A percentile compares a stretch with the other conserved stretches of the same genome.
These are phyloP conservation scores for Leucophenga montana DNA, from an alignment of 2,888 invertebrate genomes.

Conservation along the genomic window DNA sequence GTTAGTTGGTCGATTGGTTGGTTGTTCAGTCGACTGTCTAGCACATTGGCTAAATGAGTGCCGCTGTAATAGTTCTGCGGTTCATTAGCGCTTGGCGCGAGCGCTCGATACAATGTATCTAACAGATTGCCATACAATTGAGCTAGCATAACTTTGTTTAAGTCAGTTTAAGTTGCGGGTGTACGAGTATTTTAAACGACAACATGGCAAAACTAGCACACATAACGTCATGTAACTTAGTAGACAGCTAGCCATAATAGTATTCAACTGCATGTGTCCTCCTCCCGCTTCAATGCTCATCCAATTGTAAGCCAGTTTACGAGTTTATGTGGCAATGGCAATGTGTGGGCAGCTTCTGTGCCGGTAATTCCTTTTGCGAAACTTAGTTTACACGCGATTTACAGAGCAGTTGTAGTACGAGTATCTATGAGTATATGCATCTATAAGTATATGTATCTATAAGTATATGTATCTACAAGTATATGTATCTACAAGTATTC, in stretches of 20 bases:
- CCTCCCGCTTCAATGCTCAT: slow-evolving; percentile 50
- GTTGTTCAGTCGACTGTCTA: too few relatives aligned
- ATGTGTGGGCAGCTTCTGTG: slow-evolving; percentile 51
- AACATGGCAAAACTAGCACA: slow-evolving; percentile 54
- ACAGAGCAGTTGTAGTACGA: not conserved
- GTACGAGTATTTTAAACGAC: not conserved
- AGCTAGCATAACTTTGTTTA: not conserved
- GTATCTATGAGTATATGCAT: not conserved
- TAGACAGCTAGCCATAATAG: slow-evolving; percentile 37
- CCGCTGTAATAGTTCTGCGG: slow-evolving; percentile 45
- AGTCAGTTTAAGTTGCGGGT: slow-evolving; percentile 9
- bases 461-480: not conserved
- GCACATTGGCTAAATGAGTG: slow-evolving; percentile 23
- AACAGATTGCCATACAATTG: not conserved
- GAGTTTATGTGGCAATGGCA: slow-evolving; percentile 40
- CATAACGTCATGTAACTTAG: slow-evolving; percentile 63
- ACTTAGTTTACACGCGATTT: slow-evolving; percentile 16
- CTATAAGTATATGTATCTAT: not conserved
- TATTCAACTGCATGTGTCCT: slow-evolving; percentile 46
- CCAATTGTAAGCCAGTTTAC: slow-evolving; percentile 32
- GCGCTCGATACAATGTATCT: not conserved
- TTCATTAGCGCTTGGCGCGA: slow-evolving; percentile 58
- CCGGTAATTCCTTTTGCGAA: slow-evolving; percentile 67
- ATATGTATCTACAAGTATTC: not conserved
- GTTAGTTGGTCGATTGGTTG: not conserved